phyloP scores from a whole-genome alignment of 2,113 vertebrate species.

The Myrmecophaga tridactyla region DNA sequence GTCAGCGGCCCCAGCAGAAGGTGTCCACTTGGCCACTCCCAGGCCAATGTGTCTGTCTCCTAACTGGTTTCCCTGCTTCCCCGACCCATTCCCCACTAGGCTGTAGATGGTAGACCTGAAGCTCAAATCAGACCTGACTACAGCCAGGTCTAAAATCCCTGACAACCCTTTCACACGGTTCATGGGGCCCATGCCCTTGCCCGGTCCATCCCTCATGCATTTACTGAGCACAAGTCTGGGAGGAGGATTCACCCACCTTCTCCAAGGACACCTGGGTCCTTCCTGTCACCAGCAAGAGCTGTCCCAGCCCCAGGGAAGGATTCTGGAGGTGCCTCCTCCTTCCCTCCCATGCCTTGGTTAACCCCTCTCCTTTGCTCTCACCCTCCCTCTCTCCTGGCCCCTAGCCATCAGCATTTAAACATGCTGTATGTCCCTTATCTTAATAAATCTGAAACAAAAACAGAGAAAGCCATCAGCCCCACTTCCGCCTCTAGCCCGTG shows the following conservation, averaged over 20 bases:
- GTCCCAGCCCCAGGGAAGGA: rapidly evolving
- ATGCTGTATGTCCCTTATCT: background rate
- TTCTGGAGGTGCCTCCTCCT: background rate
- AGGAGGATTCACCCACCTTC: background rate
- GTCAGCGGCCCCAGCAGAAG: background rate
- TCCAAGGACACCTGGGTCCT: too few relatives aligned
- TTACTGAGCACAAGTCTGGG: too few relatives aligned
- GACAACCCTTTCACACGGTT: rapidly evolving
- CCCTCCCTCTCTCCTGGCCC: background rate
- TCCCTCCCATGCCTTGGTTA: background rate
- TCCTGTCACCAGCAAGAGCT: too few relatives aligned
- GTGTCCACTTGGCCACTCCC: background rate
- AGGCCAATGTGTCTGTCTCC: rapidly evolving
- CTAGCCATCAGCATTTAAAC: background rate
- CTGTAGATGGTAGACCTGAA: background rate
- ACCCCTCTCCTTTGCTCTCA: rapidly evolving
- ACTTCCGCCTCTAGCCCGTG: background rate
- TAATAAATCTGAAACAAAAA: background rate
- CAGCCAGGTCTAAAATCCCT: background rate
- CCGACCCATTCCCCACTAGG: background rate
- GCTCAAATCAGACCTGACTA: background rate
- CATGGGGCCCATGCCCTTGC: rapidly evolving
- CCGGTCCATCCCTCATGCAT: background rate
- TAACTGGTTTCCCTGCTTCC: background rate
- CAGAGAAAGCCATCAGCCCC: rapidly evolving